A percentile compares a stretch with the other conserved stretches of the same genome.
Conservation (phyloP, 2,888 invertebrate genomes). For the Drepanosiphum platanoidis region DNA sequence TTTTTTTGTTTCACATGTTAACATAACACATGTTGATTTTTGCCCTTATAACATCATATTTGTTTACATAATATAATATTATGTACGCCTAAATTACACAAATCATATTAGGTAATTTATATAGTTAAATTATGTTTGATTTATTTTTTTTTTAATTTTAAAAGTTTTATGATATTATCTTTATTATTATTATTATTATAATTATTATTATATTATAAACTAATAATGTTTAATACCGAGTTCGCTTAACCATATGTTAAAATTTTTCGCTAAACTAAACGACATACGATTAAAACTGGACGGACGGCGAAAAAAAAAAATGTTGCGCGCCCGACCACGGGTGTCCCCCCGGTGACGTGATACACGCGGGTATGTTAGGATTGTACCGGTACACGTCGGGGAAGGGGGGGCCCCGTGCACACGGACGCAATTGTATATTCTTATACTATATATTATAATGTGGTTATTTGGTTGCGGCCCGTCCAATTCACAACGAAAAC, state of each 20-base stretch:
- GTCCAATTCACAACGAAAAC: slow-evolving; percentile 49
- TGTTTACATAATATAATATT: slow-evolving; percentile 39
- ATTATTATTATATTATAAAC: slow-evolving; percentile 11
- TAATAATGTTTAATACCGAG: not conserved
- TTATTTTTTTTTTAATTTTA: slow-evolving; percentile 16
- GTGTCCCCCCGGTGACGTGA: not conserved
- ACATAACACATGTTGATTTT: slow-evolving; percentile 49
- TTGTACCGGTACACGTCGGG: not conserved
- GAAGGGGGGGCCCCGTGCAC: not conserved
- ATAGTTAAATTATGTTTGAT: slow-evolving; percentile 42
- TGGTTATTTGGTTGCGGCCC: not conserved
- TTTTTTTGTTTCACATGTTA: slow-evolving; percentile 17
- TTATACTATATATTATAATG: not conserved
- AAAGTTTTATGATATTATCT: slow-evolving; percentile 42
- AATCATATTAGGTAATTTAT: slow-evolving; percentile 31
- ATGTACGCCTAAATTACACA: slow-evolving; percentile 36
- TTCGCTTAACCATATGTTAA: slow-evolving; percentile 38
- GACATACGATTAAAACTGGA: slow-evolving; percentile 47
- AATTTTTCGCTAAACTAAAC: slow-evolving; percentile 31
- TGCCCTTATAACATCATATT: slow-evolving; percentile 45
- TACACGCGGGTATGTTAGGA: not conserved
- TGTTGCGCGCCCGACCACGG: not conserved
- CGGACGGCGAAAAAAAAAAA: slow-evolving; percentile 36
- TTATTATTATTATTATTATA: too few relatives aligned
- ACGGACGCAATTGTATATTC: slow-evolving; percentile 1